These are phyloP conservation scores for Mesochorus sp. DNA, from an alignment of 2,888 invertebrate species.

Conservation along the genomic window DNA sequence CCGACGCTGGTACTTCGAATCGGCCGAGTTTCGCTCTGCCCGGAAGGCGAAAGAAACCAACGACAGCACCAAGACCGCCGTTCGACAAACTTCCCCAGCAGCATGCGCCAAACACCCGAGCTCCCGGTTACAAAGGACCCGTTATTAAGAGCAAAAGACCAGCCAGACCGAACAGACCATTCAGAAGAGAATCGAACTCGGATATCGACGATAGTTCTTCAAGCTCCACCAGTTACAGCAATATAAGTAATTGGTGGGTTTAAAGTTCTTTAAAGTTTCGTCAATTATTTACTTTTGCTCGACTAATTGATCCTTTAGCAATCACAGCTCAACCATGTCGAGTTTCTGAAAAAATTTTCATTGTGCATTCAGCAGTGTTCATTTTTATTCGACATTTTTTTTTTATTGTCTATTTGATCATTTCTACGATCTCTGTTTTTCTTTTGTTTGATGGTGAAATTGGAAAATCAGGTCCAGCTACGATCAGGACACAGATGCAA, in stretches of 20 bases:
- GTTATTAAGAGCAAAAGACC: conserved; percentile 71
- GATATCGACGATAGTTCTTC: conserved; percentile 64
- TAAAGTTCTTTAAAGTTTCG: background rate
- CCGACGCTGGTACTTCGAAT: conserved; percentile 66
- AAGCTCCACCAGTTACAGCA: conserved; percentile 29
- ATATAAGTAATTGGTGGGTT: conserved; percentile 69
- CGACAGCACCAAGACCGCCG: conserved; percentile 70
- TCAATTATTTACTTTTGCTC: background rate
- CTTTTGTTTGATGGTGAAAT: too few species aligned
- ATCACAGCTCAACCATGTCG: too few species aligned
- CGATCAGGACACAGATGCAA: conserved; percentile 71
- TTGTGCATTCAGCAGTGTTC: background rate
- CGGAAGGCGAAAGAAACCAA: conserved; percentile 75
- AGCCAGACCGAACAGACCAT: conserved; percentile 74
- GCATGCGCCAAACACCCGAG: conserved; percentile 80
- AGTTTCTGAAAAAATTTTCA: too few species aligned
- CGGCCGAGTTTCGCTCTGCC: conserved; percentile 71
- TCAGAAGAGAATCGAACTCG: conserved; percentile 75
- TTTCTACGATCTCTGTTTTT: background rate
- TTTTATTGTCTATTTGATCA: background rate
- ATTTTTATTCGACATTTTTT: background rate
- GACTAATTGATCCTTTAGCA: too few species aligned
- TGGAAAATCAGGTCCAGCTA: conserved; percentile 74
- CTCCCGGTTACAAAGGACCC: conserved; percentile 79
- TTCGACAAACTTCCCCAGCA: conserved; percentile 80